These are phyloP conservation scores for Diploptera punctata DNA, from an alignment of 2,888 invertebrate species.

Conservation along the genomic window DNA sequence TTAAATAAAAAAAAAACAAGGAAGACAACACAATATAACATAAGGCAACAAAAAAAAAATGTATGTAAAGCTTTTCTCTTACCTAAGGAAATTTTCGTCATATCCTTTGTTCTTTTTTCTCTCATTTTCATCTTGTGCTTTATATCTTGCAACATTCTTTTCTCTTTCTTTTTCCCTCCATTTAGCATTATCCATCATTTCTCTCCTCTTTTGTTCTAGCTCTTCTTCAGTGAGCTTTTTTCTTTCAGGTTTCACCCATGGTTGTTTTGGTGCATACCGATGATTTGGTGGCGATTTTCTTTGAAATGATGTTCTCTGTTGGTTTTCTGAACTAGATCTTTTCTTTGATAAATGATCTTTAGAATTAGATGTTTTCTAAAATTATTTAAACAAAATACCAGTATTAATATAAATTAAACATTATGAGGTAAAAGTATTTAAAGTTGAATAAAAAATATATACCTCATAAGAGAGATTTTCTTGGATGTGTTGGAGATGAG, in stretches of 20 bases:
- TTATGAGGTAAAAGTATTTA: no score
- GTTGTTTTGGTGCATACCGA: neutral
- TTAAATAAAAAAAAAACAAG: no score
- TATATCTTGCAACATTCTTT: conserved; percentile 67
- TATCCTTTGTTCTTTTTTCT: conserved; percentile 56
- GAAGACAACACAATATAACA: neutral
- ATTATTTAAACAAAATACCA: neutral
- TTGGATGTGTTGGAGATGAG: no score
- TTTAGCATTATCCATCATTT: conserved; percentile 86
- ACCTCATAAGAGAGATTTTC: no score
- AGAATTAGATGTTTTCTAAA: neutral
- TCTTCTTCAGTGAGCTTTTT: conserved; percentile 65
- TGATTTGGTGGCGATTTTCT: neutral
- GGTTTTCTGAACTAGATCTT: neutral
- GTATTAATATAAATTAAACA: no score
- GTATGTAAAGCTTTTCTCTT: neutral
- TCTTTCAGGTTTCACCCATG: conserved; percentile 30
- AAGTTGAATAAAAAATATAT: no score
- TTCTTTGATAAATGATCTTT: neutral
- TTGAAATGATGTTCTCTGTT: neutral
- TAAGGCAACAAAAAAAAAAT: neutral
- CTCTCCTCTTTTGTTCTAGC: conserved; percentile 71
- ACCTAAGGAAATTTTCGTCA: conserved; percentile 47
- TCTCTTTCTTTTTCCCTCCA: conserved; percentile 60
- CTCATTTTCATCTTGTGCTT: conserved; percentile 61